These are phyloP conservation scores for Pogonognathellus flavescens DNA, from an alignment of 1,140 invertebrate genomes.

Conservation along the genomic window DNA sequence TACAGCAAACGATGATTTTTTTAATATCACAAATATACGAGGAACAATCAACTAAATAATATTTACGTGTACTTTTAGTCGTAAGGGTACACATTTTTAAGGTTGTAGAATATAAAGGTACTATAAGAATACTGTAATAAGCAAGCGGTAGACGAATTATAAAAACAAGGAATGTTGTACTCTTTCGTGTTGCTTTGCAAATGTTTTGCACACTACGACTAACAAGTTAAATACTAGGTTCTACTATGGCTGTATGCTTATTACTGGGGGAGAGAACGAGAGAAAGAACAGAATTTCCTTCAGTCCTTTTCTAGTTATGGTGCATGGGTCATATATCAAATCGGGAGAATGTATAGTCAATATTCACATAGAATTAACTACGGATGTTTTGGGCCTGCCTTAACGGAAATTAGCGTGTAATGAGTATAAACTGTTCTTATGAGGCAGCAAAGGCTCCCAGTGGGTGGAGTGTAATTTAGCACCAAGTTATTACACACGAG, in stretches of 20 bases:
- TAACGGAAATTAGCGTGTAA: constrained; percentile 39
- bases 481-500: not conserved
- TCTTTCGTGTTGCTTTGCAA: constrained; percentile 30
- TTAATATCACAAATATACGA: too few species aligned
- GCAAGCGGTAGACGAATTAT: not conserved
- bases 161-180: not conserved
- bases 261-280: constrained; percentile 8
- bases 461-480: constrained; percentile 30
- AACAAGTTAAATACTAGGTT: constrained; percentile 11
- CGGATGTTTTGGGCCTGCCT: constrained; percentile 36
- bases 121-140: not conserved
- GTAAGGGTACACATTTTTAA: too few species aligned
- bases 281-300: constrained; percentile 6
- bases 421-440: constrained; percentile 16
- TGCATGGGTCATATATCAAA: constrained; percentile 23
- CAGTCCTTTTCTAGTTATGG: constrained; percentile 19
- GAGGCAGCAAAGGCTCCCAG: not conserved
- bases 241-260: not conserved
- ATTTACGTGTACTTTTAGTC: too few species aligned
- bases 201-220: constrained; percentile 17
- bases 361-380: constrained; percentile 6
- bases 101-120: too few species aligned
- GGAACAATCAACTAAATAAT: too few species aligned
- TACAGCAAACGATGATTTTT: too few species aligned
- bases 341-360: not conserved